These are phyloP conservation scores for Scalopus aquaticus DNA, from an alignment of 2,113 vertebrate species.

Conservation along the genomic window DNA sequence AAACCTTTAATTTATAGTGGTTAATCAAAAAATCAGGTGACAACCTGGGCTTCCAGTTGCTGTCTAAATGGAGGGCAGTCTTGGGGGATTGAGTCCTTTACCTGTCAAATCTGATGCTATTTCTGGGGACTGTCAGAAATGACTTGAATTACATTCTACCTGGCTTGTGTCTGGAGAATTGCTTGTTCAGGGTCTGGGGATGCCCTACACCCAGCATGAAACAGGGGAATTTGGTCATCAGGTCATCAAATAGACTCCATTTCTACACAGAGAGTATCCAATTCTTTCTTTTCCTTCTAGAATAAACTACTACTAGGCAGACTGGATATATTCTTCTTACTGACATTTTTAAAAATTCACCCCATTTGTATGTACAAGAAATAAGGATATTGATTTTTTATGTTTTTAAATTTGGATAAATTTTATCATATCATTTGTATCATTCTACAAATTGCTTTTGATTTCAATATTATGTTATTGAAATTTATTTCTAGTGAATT, in stretches of 20 bases:
- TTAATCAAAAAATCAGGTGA: too few species aligned
- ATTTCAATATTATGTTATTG: background rate
- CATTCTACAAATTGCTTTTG: background rate
- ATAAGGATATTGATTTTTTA: background rate
- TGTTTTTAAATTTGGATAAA: background rate
- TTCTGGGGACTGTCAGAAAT: background rate
- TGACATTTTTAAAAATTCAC: background rate
- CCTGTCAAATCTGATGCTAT: background rate
- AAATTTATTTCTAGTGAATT: background rate
- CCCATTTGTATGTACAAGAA: background rate
- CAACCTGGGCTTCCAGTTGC: background rate
- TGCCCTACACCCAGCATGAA: background rate
- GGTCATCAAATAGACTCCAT: background rate
- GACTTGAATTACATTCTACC: background rate
- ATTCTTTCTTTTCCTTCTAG: background rate
- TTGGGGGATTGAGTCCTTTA: background rate
- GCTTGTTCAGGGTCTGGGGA: background rate
- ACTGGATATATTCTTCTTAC: background rate
- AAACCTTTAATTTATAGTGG: background rate
- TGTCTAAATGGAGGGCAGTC: background rate
- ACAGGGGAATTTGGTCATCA: background rate
- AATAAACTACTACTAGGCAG: background rate
- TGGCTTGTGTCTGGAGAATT: background rate
- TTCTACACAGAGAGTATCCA: background rate
- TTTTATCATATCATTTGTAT: background rate